phyloP scores from a whole-genome alignment of 2,797 vertebrate genomes.

The Enteromius unitaeniatus region DNA sequence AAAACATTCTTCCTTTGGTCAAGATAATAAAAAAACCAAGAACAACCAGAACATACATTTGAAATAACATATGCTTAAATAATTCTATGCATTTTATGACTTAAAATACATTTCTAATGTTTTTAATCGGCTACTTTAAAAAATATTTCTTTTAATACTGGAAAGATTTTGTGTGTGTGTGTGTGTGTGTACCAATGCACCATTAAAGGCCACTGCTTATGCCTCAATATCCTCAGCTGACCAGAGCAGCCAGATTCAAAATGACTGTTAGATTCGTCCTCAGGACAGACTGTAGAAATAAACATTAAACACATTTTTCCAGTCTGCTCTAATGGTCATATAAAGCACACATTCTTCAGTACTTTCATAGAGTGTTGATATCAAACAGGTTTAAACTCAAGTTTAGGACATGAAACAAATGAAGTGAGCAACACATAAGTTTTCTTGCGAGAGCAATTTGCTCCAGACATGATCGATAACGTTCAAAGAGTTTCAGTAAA shows the following conservation, averaged over 20 bases:
- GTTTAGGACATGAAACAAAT: background rate
- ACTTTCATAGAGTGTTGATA: background rate
- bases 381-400: background rate
- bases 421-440: background rate
- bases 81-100: too few relatives aligned
- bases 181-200: background rate
- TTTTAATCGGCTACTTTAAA: background rate
- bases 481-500: background rate
- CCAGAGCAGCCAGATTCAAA: constrained; percentile 38
- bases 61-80: background rate
- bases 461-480: background rate
- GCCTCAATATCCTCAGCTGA: constrained; percentile 20
- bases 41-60: background rate
- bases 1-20: background rate
- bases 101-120: background rate
- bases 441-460: background rate
- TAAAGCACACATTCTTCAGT: background rate
- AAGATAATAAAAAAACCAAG: background rate
- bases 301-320: constrained; percentile 9
- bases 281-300: constrained; percentile 13
- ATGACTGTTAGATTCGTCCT: background rate
- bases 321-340: background rate
- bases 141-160: background rate
- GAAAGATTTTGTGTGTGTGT: too few relatives aligned
- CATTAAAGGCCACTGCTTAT: background rate